phyloP scores from a whole-genome alignment of 2,113 vertebrate species.

The Ivindomyrus marchei region DNA sequence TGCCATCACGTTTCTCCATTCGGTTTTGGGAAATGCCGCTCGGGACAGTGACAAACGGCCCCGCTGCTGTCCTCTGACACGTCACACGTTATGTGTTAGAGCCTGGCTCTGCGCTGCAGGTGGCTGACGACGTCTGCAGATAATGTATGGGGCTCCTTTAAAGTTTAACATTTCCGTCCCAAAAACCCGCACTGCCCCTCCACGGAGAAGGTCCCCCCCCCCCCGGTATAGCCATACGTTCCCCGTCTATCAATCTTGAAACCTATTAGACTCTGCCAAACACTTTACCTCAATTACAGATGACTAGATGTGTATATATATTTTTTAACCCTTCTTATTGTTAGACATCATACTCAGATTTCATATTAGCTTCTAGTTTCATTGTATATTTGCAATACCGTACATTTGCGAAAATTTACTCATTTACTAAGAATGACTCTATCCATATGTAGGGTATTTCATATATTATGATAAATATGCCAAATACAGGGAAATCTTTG shows the following conservation, averaged over 20 bases:
- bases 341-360: neutral
- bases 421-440: neutral
- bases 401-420: neutral
- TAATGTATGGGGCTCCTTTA: neutral
- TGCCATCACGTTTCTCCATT: neutral
- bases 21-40: neutral
- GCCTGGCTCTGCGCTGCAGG: neutral
- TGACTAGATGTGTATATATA: neutral
- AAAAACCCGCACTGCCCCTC: too few species aligned
- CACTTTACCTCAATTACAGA: neutral
- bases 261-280: neutral
- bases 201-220: too few species aligned
- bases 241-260: neutral
- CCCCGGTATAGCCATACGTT: neutral
- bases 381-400: neutral
- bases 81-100: neutral
- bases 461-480: neutral
- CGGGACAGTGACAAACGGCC: neutral
- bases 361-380: neutral
- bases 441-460: neutral
- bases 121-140: neutral
- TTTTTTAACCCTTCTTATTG: neutral
- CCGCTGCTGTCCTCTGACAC: neutral
- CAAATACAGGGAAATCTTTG: neutral
- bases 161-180: neutral